Evolutionary conservation across 92 coral and sea anemone species (phyloP).

Genomic region (Zoanthus sociatus): DNA sequence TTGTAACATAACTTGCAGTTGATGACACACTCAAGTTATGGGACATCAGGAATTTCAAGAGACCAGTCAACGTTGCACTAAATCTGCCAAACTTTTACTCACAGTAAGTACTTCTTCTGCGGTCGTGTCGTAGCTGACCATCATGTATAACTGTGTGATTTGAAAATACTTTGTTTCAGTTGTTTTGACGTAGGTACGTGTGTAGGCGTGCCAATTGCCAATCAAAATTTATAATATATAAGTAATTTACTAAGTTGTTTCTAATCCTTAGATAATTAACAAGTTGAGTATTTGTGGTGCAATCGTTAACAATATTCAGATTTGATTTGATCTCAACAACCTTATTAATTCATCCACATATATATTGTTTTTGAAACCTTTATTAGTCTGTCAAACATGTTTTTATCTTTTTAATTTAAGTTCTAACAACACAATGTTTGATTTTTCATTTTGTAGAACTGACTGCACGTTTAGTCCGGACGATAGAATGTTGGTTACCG

Average conservation of each 20-base stretch:
- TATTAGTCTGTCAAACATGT: neutral
- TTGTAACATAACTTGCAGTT: constrained; percentile 50
- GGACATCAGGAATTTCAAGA: constrained; percentile 92
- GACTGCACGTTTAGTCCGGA: constrained; percentile 94
- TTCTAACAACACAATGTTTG: neutral
- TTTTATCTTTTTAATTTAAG: neutral
- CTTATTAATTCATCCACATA: no score
- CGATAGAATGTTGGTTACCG: constrained; percentile 86
- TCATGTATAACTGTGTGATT: neutral
- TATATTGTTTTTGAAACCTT: no score
- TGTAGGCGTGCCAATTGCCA: no score
- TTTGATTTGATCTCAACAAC: no score
- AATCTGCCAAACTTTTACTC: constrained; percentile 83
- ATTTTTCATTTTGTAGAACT: constrained; percentile 68
- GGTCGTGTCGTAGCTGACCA: neutral
- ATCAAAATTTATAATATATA: no score
- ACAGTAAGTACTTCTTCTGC: constrained; percentile 71
- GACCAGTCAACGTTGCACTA: constrained; percentile 80
- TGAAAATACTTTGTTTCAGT: no score
- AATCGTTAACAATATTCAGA: no score
- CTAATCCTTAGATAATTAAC: no score
- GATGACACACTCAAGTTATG: constrained; percentile 93
- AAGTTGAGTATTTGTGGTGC: no score
- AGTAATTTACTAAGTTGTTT: no score
- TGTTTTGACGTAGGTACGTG: no score